Evolutionary conservation across 1,140 invertebrate genomes (phyloP), one percentile per base, ranked within the genome.

Genomic region (Calephelis nemesis): DNA sequence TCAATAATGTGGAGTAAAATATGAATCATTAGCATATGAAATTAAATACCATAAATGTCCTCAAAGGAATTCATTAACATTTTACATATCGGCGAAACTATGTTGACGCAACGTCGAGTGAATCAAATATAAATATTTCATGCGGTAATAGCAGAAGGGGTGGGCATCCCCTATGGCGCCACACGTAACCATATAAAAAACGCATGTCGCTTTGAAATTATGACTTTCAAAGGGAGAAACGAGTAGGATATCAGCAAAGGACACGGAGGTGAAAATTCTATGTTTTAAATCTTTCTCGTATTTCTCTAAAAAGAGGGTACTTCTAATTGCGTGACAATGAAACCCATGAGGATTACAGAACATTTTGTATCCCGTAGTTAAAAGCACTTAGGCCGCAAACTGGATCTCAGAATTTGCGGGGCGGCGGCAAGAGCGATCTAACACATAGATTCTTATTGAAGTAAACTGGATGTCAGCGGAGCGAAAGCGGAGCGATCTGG

Each of bases 171-270:
- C 80, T 74, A 63, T 67, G 87, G 82, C 85, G 85, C 83, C 85
- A 70, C 85, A 90, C 85, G 87, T 87, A 75, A 87, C 77, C 69
- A 75, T 78, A 82, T 84, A 80, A 86, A 83, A 84, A 19, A 84
- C 80, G 86, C 82, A 85, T 87, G 87, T 87, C 82, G 87, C 87
- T 84, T 90, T 90, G 86, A 88, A 78, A 86, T 74, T 68, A 74
- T 68, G 76, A 62, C 73, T 83, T 83, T 85, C 81, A 83, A 85
- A 83, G 79, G 83, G 82, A 82, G 77, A 76, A 77, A 72, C 71
- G 68, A 70, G 79, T 78, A 80, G 77, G 70, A 68, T 82, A 74
- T 76, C 81, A 82, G 82, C 40, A 58, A 19, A n/a, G 71, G 67
- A 67, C 69, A 74, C 63, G 69, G 68, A 67, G 66, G 71, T 70